These are phyloP conservation scores for Oncorhynchus keta DNA, from an alignment of 2,113 vertebrate genomes.

Conservation along the genomic window DNA sequence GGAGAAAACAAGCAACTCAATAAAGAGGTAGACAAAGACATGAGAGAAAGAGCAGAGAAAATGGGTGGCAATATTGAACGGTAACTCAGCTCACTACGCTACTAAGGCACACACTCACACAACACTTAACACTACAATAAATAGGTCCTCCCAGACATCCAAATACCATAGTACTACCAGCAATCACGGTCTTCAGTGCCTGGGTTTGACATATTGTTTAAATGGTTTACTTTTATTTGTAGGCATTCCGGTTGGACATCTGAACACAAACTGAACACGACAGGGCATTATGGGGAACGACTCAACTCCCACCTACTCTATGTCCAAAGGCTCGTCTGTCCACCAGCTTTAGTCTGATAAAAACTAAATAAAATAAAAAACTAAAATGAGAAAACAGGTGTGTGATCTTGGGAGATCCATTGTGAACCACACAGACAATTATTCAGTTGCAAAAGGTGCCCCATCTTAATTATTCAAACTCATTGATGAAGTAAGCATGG, in stretches of 20 bases:
- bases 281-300: slow-evolving; percentile 1
- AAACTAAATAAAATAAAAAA: slow-evolving; percentile 3
- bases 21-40: not conserved
- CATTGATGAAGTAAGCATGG: slow-evolving; percentile 29
- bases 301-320: slow-evolving; percentile 1
- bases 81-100: slow-evolving; percentile 58
- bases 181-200: slow-evolving; percentile 42
- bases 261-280: slow-evolving; percentile 3
- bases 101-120: slow-evolving; percentile 63
- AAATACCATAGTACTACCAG: slow-evolving; percentile 8
- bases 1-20: not conserved
- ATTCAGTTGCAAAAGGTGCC: slow-evolving; percentile 55
- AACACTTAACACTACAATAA: slow-evolving; percentile 69
- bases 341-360: slow-evolving; percentile 9
- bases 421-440: slow-evolving; percentile 26
- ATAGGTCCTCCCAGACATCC: slow-evolving; percentile 55
- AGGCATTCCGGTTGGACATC: slow-evolving; percentile 12
- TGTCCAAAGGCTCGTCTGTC: slow-evolving; percentile 7
- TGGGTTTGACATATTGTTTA: slow-evolving; percentile 15
- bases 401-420: not conserved
- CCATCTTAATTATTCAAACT: slow-evolving; percentile 28
- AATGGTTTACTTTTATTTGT: slow-evolving; percentile 8
- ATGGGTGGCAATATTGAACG: slow-evolving; percentile 41
- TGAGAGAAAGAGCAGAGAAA: slow-evolving; percentile 17
- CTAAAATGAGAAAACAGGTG: slow-evolving; percentile 17